These are phyloP conservation scores for Drosophila quinaria DNA, from an alignment of 2,888 invertebrate species.

Conservation along the genomic window DNA sequence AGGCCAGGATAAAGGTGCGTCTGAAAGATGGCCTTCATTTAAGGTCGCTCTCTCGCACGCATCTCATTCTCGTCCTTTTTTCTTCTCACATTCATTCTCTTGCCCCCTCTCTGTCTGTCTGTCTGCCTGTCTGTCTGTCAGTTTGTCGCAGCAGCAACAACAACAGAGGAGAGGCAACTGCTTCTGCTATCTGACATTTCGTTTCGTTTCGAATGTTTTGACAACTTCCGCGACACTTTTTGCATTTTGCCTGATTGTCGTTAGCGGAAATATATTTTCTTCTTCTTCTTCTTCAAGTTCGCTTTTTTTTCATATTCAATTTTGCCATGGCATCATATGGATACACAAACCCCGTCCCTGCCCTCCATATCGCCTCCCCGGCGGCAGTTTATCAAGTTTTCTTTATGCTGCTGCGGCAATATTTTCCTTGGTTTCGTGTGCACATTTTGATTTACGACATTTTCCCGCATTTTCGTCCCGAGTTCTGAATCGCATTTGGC, in stretches of 20 bases:
- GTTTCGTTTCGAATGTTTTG: constrained; percentile 70
- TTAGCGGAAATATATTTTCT: constrained; percentile 73
- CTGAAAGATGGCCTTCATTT: constrained; percentile 36
- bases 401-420: constrained; percentile 42
- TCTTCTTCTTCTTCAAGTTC: constrained; percentile 30
- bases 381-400: constrained; percentile 48
- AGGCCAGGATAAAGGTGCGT: constrained; percentile 47
- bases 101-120: background rate
- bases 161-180: constrained; percentile 29
- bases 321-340: constrained; percentile 38
- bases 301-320: constrained; percentile 49
- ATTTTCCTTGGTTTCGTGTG: constrained; percentile 39
- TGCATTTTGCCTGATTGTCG: constrained; percentile 73
- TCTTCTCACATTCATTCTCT: background rate
- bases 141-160: constrained; percentile 27
- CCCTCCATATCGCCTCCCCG: background rate
- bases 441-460: constrained; percentile 63
- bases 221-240: constrained; percentile 79
- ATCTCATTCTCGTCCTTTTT: background rate
- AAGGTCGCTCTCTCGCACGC: constrained; percentile 28
- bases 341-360: constrained; percentile 4
- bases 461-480: constrained; percentile 1
- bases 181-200: constrained; percentile 51
- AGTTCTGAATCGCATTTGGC: constrained; percentile 21
- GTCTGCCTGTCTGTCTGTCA: constrained; percentile 12